A percentile compares a stretch with the other conserved stretches of the same genome.
Conservation (phyloP, 2,113 vertebrate genomes). For the Arenaria interpres region DNA sequence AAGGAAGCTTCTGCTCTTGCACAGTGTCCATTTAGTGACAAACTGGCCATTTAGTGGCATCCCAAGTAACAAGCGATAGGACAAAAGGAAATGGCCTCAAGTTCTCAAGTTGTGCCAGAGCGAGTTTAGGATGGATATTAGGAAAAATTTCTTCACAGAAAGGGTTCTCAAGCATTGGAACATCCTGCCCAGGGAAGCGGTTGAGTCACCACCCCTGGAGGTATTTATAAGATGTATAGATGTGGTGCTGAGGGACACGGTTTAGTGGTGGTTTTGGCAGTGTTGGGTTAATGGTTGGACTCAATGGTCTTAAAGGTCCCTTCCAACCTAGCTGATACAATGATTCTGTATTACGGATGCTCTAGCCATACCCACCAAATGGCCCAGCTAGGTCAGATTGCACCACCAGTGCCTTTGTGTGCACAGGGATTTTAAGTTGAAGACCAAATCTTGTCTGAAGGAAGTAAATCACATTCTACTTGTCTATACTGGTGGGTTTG, state of each 20-base stretch:
- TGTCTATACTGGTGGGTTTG: not conserved
- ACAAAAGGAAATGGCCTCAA: not conserved
- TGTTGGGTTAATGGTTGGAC: not conserved
- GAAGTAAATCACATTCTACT: not conserved
- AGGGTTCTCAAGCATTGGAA: not conserved
- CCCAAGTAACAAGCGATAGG: not conserved
- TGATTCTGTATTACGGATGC: not conserved
- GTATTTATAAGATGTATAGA: not conserved
- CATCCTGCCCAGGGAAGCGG: not conserved
- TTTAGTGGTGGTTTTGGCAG: not conserved
- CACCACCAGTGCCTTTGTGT: not conserved
- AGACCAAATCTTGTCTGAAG: not conserved
- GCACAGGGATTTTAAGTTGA: not conserved
- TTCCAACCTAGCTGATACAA: not conserved
- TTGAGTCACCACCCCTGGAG: not conserved
- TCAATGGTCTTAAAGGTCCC: not conserved
- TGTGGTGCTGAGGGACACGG: not conserved
- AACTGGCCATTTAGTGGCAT: rapidly evolving
- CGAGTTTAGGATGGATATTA: not conserved
- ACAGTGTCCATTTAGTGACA: not conserved
- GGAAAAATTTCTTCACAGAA: not conserved
- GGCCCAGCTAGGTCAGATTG: not conserved
- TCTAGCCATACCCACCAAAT: not conserved
- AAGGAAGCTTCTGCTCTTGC: not conserved
- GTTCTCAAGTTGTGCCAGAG: not conserved